Percentiles rank a stretch among this genome's conserved stretches.
Evolutionary conservation across 2,888 invertebrate species (phyloP).

Genomic region (Balanococcus diminutus): DNA sequence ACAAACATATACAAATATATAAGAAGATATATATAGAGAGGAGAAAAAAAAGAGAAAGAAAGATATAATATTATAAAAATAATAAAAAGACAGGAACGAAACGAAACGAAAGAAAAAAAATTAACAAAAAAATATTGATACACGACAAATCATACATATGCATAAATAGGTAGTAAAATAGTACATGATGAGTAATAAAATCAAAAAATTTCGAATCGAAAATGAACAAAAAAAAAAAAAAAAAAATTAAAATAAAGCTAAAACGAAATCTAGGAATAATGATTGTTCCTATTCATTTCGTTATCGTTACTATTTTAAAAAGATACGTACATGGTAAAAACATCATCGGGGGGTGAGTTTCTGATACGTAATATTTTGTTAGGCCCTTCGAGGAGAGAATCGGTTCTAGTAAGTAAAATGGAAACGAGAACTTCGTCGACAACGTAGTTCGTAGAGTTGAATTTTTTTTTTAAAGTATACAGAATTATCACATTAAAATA

Average conservation of each 20-base stretch:
- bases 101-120: conserved; percentile 21
- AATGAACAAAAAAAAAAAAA: background rate
- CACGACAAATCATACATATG: background rate
- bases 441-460: too few species aligned
- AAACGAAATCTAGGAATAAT: conserved; percentile 50
- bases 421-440: background rate
- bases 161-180: too few species aligned
- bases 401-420: background rate
- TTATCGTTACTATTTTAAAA: background rate
- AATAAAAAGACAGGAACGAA: conserved; percentile 45
- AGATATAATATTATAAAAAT: too few species aligned
- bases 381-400: background rate
- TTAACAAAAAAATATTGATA: conserved; percentile 1
- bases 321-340: conserved; percentile 26
- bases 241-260: conserved; percentile 36
- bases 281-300: conserved; percentile 22
- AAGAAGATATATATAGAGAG: background rate
- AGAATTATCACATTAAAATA: conserved; percentile 45
- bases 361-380: background rate
- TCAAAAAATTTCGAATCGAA: background rate
- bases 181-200: too few species aligned
- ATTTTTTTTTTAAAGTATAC: conserved; percentile 46
- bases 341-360: background rate
- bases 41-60: background rate
- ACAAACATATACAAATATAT: conserved; percentile 25